These are phyloP conservation scores for Zele albiditarsus DNA, from an alignment of 2,888 invertebrate species.

Conservation along the genomic window DNA sequence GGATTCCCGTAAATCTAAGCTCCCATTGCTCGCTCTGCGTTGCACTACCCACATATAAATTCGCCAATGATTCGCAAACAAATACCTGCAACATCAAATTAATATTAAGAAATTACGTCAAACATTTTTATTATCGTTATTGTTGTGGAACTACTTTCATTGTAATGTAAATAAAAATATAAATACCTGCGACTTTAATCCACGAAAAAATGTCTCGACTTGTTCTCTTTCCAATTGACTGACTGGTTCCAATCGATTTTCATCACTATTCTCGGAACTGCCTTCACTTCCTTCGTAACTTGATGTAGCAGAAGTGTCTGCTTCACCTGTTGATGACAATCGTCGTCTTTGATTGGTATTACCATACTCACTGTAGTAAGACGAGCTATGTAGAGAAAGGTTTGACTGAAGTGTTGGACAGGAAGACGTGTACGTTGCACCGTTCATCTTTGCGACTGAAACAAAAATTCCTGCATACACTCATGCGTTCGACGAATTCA, in stretches of 20 bases:
- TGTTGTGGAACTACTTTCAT: background rate
- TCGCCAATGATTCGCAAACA: slow-evolving; percentile 85
- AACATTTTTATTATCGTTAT: background rate
- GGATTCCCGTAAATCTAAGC: slow-evolving; percentile 85
- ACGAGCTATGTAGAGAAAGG: slow-evolving; percentile 65
- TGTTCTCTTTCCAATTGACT: slow-evolving; percentile 80
- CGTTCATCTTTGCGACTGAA: slow-evolving; percentile 57
- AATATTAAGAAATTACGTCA: background rate
- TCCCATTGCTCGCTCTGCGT: slow-evolving; percentile 78
- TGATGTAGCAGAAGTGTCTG: slow-evolving; percentile 74
- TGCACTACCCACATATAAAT: slow-evolving; percentile 79
- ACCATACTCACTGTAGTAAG: slow-evolving; percentile 66
- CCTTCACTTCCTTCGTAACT: slow-evolving; percentile 76
- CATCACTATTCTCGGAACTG: slow-evolving; percentile 74
- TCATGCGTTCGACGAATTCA: background rate
- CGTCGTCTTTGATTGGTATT: slow-evolving; percentile 71
- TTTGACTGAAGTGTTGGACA: slow-evolving; percentile 65
- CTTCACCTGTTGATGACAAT: slow-evolving; percentile 78
- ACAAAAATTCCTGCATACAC: slow-evolving; percentile 21
- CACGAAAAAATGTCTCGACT: slow-evolving; percentile 83
- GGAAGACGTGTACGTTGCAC: slow-evolving; percentile 64
- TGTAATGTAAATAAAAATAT: background rate
- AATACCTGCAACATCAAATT: slow-evolving; percentile 75
- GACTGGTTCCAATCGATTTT: slow-evolving; percentile 74
- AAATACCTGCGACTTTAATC: slow-evolving; percentile 82